Evolutionary conservation across 1,140 invertebrate species (phyloP).

Genomic region (Platorchestia sp.): DNA sequence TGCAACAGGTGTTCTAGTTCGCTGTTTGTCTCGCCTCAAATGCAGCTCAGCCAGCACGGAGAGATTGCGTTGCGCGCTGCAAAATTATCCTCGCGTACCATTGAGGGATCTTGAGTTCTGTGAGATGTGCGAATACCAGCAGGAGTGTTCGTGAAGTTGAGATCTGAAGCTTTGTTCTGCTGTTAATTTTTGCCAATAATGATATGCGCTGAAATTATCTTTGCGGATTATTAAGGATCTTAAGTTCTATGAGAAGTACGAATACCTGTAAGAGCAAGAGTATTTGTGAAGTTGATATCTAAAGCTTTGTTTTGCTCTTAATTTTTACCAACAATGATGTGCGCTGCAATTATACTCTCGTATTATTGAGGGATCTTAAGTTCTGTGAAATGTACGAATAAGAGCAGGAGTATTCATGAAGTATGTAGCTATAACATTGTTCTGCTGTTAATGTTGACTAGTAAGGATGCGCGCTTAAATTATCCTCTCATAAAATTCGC

Average conservation of each 20-base stretch:
- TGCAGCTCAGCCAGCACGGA: background rate
- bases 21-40: background rate
- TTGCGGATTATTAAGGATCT: background rate
- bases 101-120: background rate
- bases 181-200: too few relatives aligned
- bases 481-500: background rate
- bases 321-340: too few relatives aligned
- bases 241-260: background rate
- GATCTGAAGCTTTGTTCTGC: too few relatives aligned
- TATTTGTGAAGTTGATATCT: too few relatives aligned
- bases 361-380: background rate
- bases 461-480: background rate
- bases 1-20: constrained; percentile 23
- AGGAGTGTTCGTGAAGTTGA: too few relatives aligned
- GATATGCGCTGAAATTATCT: background rate
- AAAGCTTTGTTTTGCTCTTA: too few relatives aligned
- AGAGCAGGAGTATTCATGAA: too few relatives aligned
- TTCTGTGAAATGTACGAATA: background rate
- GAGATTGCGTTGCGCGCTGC: background rate
- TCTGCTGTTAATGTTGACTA: too few relatives aligned
- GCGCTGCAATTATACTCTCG: background rate
- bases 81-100: background rate
- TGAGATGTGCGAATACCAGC: background rate
- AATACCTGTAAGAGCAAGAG: too few relatives aligned
- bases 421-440: too few relatives aligned